A percentile compares a stretch with the other conserved stretches of the same genome.
These are phyloP conservation scores for Dicaeum eximium DNA, from an alignment of 2,113 vertebrate species.

Conservation along the genomic window DNA sequence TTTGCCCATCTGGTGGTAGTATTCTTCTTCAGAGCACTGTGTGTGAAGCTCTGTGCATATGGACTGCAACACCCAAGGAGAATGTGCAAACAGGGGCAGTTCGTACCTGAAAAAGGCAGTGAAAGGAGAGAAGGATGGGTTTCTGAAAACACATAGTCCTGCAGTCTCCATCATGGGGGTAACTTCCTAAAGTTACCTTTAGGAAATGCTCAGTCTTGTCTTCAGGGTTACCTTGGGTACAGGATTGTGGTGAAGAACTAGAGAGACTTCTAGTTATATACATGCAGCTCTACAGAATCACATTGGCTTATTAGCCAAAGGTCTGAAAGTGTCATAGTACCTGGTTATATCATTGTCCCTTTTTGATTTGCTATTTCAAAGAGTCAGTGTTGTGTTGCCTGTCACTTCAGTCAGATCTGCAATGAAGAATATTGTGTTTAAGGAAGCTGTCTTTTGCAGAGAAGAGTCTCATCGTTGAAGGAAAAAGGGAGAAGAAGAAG, in stretches of 20 bases:
- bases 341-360: not conserved
- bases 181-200: not conserved
- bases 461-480: constrained; percentile 86
- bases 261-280: not conserved
- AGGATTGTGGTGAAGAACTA: not conserved
- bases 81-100: not conserved
- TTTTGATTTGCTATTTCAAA: not conserved
- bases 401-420: not conserved
- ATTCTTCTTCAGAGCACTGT: accelerated
- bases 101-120: not conserved
- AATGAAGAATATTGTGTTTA: not conserved
- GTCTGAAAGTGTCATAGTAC: not conserved
- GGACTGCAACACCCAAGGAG: not conserved
- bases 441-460: constrained; percentile 68
- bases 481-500: constrained; percentile 92
- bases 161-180: accelerated
- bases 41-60: not conserved
- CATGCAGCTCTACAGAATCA: not conserved
- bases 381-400: not conserved
- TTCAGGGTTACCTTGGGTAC: not conserved
- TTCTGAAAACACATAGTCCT: not conserved
- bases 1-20: not conserved
- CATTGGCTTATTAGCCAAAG: not conserved
- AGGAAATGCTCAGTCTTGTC: not conserved
- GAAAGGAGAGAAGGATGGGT: not conserved